Conservation (phyloP, 2,888 invertebrate genomes). For the Agriotes lineatus region DNA sequence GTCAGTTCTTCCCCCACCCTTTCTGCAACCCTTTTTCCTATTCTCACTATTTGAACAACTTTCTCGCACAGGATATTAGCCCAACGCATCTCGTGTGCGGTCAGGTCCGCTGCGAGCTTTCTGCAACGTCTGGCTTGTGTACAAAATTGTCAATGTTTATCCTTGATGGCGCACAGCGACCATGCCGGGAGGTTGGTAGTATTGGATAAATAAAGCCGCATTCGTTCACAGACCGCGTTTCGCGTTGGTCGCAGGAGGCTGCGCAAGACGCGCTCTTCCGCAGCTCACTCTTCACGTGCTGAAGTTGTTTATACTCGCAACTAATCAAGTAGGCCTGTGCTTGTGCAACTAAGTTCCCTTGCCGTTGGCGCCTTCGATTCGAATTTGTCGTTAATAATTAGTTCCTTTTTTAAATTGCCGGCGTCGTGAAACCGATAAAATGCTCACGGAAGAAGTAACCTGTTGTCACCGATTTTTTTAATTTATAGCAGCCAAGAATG, state of each 20-base stretch:
- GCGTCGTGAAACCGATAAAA: too few relatives aligned
- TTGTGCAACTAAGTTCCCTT: too few relatives aligned
- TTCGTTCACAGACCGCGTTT: slow-evolving; percentile 39
- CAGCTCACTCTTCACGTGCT: slow-evolving; percentile 3
- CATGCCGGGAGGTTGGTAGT: slow-evolving; percentile 36
- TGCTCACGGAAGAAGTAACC: too few relatives aligned
- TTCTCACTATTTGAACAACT: too few relatives aligned
- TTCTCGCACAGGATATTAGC: too few relatives aligned
- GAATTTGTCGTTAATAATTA: background rate
- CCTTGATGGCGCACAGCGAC: slow-evolving; percentile 31
- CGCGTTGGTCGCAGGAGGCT: slow-evolving; percentile 35
- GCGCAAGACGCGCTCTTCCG: slow-evolving; percentile 22
- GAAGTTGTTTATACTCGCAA: background rate
- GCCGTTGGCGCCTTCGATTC: background rate
- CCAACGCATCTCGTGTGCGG: too few relatives aligned
- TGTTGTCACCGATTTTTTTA: too few relatives aligned
- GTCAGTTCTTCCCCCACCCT: too few relatives aligned
- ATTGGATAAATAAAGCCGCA: slow-evolving; percentile 38
- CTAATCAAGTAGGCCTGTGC: too few relatives aligned
- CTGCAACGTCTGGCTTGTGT: slow-evolving; percentile 30
- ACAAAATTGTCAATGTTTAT: slow-evolving; percentile 37
- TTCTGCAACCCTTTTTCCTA: too few relatives aligned
- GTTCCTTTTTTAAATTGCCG: background rate
- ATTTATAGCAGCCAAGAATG: too few relatives aligned
- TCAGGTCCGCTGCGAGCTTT: too few relatives aligned